Base-by-base conservation (phyloP, 2,113 vertebrate genomes). In the Ramphastos sulfuratus region DNA sequence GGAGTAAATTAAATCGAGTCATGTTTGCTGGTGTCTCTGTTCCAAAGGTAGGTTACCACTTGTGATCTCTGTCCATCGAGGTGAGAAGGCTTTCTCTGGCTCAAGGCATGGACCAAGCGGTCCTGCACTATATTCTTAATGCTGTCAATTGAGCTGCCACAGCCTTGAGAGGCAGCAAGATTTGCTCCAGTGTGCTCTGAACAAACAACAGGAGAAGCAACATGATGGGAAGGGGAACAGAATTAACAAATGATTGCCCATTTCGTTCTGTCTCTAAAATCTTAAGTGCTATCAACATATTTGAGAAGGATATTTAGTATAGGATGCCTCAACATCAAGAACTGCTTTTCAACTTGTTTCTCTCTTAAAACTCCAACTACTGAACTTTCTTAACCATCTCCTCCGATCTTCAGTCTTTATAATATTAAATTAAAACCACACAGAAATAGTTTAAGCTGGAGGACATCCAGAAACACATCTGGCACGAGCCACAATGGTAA, bases 341-440 rank as follows among this genome's bases (percentile, higher is more conserved):
- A 87, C 59, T 83, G 92, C 70, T 79, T 86, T 71, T 42, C 31
- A 79, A 19, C 79, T 83, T 54, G 83, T 27, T 77, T 79, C 37
- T 48, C 42, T 78, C 61, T 92, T 54, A 69, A 27, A 77, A 46
- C 37, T 70, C 74, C 60, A 80, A 21, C 28, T 83, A 80, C 42
- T 23, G 12, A 71, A 27, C 28, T 54, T 91, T 24, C 65, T 90
- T 37, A 82, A 82, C 21, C 37, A 63, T 33, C 48, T 63, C 65
- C 44, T 85, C 86, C 76, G 72, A 85, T 79, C 42, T 80, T 74
- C 75, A 73, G 66, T 87, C 76, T 69, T 90, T 84, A 82, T 33
- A 84, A 87, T 39, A 67, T 88, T 89, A 89, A 78, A 86, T 87
- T 86, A 76, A 92, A 94, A 58, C 61, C 70, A 72, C 73, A 78